Percentiles rank a stretch among this genome's conserved stretches.
phyloP scores from a whole-genome alignment of 2,797 vertebrate genomes.

The Myotis daubentonii region DNA sequence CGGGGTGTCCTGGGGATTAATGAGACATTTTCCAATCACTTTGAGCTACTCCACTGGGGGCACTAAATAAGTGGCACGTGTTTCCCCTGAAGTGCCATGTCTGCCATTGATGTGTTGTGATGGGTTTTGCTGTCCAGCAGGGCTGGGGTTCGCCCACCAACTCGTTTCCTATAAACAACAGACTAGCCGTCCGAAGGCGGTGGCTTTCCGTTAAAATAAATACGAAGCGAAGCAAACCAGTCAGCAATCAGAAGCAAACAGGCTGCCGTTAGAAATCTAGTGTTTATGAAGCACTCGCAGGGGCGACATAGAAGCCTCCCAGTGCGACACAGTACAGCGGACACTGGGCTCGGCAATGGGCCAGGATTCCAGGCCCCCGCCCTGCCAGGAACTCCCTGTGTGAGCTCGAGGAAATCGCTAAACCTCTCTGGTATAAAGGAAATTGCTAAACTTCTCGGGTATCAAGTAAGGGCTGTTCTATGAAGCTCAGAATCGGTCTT shows the following conservation, averaged over 20 bases:
- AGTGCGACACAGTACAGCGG: slow-evolving; percentile 55
- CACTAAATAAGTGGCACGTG: slow-evolving; percentile 70
- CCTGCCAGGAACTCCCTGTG: not conserved
- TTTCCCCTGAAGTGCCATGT: slow-evolving; percentile 66
- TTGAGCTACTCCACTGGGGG: slow-evolving; percentile 64
- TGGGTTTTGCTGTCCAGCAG: slow-evolving; percentile 65
- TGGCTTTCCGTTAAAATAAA: slow-evolving; percentile 72
- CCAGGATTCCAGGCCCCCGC: slow-evolving; percentile 43
- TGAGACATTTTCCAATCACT: slow-evolving; percentile 75
- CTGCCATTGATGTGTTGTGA: slow-evolving; percentile 71
- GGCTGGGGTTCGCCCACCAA: slow-evolving; percentile 69
- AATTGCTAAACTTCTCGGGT: slow-evolving; percentile 25
- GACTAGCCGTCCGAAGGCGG: slow-evolving; percentile 54
- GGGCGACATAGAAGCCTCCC: slow-evolving; percentile 66
- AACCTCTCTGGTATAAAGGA: slow-evolving; percentile 19
- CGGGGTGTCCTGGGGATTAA: slow-evolving; percentile 74
- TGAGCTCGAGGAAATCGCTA: slow-evolving; percentile 5
- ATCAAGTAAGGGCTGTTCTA: slow-evolving; percentile 1
- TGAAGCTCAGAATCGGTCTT: slow-evolving; percentile 8
- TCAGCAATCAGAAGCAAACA: slow-evolving; percentile 67
- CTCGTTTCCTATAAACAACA: slow-evolving; percentile 51
- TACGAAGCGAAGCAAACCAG: slow-evolving; percentile 67
- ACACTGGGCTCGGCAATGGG: slow-evolving; percentile 29
- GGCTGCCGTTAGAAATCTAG: slow-evolving; percentile 67
- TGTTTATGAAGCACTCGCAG: slow-evolving; percentile 66